Conservation (phyloP, 2,113 vertebrate genomes). For the Numenius arquata region DNA sequence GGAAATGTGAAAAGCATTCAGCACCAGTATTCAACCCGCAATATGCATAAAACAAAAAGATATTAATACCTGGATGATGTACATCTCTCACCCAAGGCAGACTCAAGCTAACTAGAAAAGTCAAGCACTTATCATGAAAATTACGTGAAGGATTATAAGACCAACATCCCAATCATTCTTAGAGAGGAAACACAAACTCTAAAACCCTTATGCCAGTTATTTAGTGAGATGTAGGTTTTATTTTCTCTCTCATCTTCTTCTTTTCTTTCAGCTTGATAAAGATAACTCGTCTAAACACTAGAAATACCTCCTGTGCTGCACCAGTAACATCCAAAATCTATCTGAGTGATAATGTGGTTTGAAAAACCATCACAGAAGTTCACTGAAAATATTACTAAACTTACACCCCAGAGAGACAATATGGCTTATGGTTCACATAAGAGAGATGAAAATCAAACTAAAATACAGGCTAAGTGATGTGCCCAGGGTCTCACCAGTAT, state of each 20-base stretch:
- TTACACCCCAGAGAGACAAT: neutral
- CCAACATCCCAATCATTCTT: neutral
- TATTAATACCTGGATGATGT: neutral
- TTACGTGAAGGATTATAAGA: neutral
- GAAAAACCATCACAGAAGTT: slow-evolving; percentile 21
- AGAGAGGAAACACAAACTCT: neutral
- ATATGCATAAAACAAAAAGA: slow-evolving; percentile 20
- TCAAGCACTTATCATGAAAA: slow-evolving; percentile 47
- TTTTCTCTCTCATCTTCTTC: slow-evolving; percentile 10
- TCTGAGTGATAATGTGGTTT: slow-evolving; percentile 15
- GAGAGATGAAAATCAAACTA: slow-evolving; percentile 4
- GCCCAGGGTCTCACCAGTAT: neutral
- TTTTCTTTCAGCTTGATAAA: slow-evolving; percentile 20
- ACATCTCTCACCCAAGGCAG: neutral
- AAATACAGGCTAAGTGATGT: slow-evolving; percentile 1
- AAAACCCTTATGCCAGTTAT: slow-evolving; percentile 34
- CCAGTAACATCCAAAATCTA: slow-evolving; percentile 10
- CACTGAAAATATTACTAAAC: slow-evolving; percentile 3
- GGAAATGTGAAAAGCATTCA: slow-evolving; percentile 6
- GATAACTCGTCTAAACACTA: slow-evolving; percentile 1
- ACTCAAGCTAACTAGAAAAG: slow-evolving; percentile 31
- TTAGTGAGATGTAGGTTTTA: slow-evolving; percentile 9
- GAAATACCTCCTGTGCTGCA: neutral
- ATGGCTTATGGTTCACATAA: neutral
- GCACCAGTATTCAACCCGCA: neutral